Conservation (phyloP, 2,113 vertebrate genomes). For the Oriolus oriolus region DNA sequence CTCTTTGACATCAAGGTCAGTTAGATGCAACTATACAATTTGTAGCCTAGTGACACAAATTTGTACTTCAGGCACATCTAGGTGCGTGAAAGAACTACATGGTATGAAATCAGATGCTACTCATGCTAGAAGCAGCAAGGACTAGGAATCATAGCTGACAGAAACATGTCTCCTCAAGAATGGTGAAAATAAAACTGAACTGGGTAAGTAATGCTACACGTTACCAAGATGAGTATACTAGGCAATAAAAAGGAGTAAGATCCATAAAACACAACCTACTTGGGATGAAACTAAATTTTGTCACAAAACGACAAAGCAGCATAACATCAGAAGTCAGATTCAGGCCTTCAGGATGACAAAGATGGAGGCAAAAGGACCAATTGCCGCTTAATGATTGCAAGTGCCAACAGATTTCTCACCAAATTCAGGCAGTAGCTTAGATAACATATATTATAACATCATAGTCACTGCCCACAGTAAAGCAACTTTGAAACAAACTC, state of each 20-base stretch:
- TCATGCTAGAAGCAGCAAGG: neutral
- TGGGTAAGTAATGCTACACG: neutral
- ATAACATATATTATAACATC: neutral
- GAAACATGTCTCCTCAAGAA: neutral
- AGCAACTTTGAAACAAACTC: neutral
- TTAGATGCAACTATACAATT: neutral
- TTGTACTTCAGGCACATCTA: neutral
- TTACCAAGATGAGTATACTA: neutral
- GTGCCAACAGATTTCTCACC: neutral
- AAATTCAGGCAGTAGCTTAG: neutral
- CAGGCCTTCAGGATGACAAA: neutral
- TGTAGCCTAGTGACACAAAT: neutral
- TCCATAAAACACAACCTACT: neutral
- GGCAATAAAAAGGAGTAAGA: neutral
- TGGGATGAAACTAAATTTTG: neutral
- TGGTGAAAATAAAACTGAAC: neutral
- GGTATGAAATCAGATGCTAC: neutral
- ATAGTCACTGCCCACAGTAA: neutral
- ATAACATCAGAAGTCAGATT: neutral
- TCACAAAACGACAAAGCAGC: neutral
- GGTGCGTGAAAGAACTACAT: neutral
- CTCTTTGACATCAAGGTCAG: neutral
- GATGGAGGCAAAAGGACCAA: neutral
- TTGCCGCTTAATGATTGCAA: neutral
- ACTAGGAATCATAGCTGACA: neutral